Evolutionary conservation across 2,113 vertebrate species (phyloP), one percentile per base, ranked within the genome.

Genomic region (Gallinago media): DNA sequence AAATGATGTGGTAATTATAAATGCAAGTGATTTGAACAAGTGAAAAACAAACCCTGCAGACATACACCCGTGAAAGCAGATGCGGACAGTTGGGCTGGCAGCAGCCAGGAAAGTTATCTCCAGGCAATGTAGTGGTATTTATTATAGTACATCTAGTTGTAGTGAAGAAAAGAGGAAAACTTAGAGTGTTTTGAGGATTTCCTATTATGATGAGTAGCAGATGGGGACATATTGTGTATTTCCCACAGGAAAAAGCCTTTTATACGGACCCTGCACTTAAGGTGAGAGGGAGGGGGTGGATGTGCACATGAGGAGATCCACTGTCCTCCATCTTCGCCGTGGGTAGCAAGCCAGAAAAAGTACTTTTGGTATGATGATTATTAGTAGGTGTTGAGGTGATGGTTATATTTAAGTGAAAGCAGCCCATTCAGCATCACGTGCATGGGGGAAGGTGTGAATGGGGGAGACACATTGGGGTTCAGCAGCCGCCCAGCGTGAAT

Each of bases 361-460:
- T 21, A 44, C 47, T 70, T 62, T 52, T 54, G 55, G 26, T 32
- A 3, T 38, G 21, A 15, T 1, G 3, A 15, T 22, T 62, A 10
- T 5, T 23, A 38, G 38, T 49, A n/a, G 32, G 50, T 59, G 44
- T 12, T 34, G 17, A 34, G 15, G 38, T 36, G 31, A 52, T 8
- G 16, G 16, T 31, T 25, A 36, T 13, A 7, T 38, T 65, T 26
- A 46, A 55, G 46, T 25, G 46, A 44, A 72, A 52, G 59, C 2
- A 56, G 49, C 38, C 25, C 32, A 26, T 21, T 55, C 27, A 47
- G 40, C 59, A 46, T 11, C 16, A 7, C 17, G 3, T 6, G 15
- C 5, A 1, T 3, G 20, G 32, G 21, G 11, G 34, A 23, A 9
- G 10, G 20, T 44, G 31, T 12, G 55, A 38, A 26, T 0, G 0